These are phyloP conservation scores for Piezodorus guildinii DNA, from an alignment of 1,140 invertebrate genomes.

Conservation along the genomic window DNA sequence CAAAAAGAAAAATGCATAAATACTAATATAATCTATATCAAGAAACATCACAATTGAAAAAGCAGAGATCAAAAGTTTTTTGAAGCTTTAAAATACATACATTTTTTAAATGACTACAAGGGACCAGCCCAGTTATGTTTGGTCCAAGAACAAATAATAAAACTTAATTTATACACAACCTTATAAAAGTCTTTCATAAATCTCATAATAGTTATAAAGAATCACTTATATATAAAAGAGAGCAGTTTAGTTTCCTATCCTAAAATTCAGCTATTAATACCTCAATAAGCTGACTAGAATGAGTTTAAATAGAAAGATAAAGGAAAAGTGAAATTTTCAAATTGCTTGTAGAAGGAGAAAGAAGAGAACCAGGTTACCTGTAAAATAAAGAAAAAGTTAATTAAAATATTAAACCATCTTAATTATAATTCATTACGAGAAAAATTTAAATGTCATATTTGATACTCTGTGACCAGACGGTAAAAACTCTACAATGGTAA, in stretches of 20 bases:
- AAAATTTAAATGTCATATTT: no score
- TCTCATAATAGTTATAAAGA: neutral
- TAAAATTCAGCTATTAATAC: neutral
- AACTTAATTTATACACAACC: conserved; percentile 1
- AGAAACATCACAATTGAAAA: neutral
- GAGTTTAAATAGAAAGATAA: neutral
- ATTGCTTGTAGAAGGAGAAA: neutral
- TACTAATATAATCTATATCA: neutral
- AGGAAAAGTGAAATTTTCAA: neutral
- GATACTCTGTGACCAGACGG: no score
- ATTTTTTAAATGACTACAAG: no score
- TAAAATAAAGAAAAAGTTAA: no score
- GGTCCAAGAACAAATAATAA: neutral
- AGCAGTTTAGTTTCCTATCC: neutral
- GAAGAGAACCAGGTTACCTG: no score
- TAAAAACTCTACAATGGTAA: no score
- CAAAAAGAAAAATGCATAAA: neutral
- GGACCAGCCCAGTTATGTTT: neutral
- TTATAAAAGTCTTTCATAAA: neutral
- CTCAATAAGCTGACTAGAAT: conserved; percentile 2
- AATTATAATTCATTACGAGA: no score
- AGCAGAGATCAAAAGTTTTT: conserved; percentile 1
- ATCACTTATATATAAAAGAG: neutral
- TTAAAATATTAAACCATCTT: no score
- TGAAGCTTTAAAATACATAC: neutral